phyloP scores from a whole-genome alignment of 2,888 invertebrate species.

The Heteromyza rotundicornis region DNA sequence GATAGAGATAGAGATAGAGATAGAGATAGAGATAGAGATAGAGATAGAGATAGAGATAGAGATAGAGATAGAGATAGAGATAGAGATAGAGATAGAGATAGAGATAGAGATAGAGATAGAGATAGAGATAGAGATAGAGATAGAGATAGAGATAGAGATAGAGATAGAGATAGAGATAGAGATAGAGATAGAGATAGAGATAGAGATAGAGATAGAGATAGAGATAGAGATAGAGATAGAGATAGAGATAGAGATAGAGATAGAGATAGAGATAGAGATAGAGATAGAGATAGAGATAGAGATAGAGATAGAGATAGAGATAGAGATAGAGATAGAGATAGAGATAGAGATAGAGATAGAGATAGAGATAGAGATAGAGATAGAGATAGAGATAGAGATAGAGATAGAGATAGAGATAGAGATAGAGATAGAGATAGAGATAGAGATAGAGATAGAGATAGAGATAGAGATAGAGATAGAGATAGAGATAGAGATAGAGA shows the following conservation, averaged over 20 bases:
- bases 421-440: background rate
- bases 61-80: background rate
- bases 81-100: background rate
- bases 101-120: background rate
- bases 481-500: background rate
- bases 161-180: background rate
- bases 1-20: background rate
- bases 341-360: background rate
- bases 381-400: background rate
- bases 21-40: background rate
- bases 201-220: background rate
- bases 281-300: background rate
- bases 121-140: background rate
- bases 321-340: background rate
- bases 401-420: background rate
- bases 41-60: background rate
- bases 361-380: background rate
- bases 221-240: background rate
- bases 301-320: background rate
- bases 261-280: background rate
- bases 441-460: background rate
- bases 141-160: background rate
- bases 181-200: background rate
- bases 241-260: background rate
- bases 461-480: background rate